Base-by-base conservation (phyloP, 2,113 vertebrate species). In the Lepidothrix coronata region DNA sequence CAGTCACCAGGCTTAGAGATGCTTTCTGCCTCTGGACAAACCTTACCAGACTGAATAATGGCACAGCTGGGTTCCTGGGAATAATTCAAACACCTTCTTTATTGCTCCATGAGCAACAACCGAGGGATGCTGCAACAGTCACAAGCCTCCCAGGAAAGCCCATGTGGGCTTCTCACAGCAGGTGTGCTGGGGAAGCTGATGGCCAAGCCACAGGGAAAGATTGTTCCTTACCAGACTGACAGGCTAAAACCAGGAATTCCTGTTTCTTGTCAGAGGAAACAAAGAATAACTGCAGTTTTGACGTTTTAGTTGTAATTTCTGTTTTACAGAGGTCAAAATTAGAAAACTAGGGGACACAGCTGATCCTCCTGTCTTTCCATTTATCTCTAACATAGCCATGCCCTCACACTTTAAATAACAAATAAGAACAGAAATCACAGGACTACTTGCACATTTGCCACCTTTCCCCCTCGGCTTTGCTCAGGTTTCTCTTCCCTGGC, bases 11-110 rank as follows among this genome's bases (percentile, higher is more conserved):
- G 46, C 55, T 9, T 9, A 3, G 65, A 49, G 89, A 25, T 3
- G 63, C 52, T 43, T 49, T 71, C 73, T 91, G 87, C 92, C 85
- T 65, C 84, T 12, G 80, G 89, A 91, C 81, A 91, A 87, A 87
- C 76, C 43, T 80, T 28, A n/a, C 43, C 76, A 55, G 67, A 4
- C 51, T 74, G 93, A 85, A 43, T 62, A 51, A 92, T 8, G 33
- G 87, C 91, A 37, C 63, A 43, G 84, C 57, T 81, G 80, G 46
- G 75, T 23, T 15, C 59, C 68, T 6, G 33, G 77, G 57, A 84
- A 48, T 63, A 35, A 93, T 30, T 82, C 93, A 71, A 43, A 39
- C 4, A 0, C 33, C 73, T 81, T 63, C 44, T 65, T 84, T 25
- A 54, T 37, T 66, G 33, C 41, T 67, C 2, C 5, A 6, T 0